Evolutionary conservation across 1,140 invertebrate genomes (phyloP).

Genomic region (Solenopsis invicta): DNA sequence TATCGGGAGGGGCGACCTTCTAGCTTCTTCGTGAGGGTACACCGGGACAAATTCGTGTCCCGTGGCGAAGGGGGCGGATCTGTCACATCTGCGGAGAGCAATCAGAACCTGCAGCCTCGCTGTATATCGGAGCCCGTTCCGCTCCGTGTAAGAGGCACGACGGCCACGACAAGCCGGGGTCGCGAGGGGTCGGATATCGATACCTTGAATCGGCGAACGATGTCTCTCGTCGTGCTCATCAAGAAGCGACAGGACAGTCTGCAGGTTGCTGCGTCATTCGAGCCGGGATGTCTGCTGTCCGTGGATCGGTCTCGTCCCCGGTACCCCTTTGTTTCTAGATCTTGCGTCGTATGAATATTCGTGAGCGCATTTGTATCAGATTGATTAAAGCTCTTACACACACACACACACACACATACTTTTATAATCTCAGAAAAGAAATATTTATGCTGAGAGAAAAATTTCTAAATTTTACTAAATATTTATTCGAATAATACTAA

Average conservation of each 20-base stretch:
- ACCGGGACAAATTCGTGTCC: slow-evolving; percentile 77
- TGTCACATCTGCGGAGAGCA: slow-evolving; percentile 76
- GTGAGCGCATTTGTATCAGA: background rate
- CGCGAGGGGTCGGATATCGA: slow-evolving; percentile 78
- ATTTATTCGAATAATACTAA: too few species aligned
- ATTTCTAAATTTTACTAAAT: too few species aligned
- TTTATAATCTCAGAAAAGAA: too few species aligned
- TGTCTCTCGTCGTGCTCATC: slow-evolving; percentile 81
- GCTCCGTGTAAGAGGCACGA: slow-evolving; percentile 56
- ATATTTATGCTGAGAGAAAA: too few species aligned
- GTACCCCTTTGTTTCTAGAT: slow-evolving; percentile 71
- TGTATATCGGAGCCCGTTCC: slow-evolving; percentile 58
- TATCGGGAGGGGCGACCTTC: slow-evolving; percentile 23
- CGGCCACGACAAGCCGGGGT: slow-evolving; percentile 63
- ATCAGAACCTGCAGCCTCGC: slow-evolving; percentile 72
- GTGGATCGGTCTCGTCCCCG: slow-evolving; percentile 31
- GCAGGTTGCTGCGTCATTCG: slow-evolving; percentile 73
- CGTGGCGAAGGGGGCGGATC: slow-evolving; percentile 72
- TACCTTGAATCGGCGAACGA: slow-evolving; percentile 80
- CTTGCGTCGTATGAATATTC: slow-evolving; percentile 25
- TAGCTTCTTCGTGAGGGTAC: slow-evolving; percentile 43
- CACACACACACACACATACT: too few species aligned
- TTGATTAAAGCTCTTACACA: background rate
- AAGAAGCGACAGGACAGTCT: slow-evolving; percentile 74
- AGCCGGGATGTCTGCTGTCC: slow-evolving; percentile 49